phyloP scores from a whole-genome alignment of 2,888 invertebrate species.

The Pantelozetes paolii region DNA sequence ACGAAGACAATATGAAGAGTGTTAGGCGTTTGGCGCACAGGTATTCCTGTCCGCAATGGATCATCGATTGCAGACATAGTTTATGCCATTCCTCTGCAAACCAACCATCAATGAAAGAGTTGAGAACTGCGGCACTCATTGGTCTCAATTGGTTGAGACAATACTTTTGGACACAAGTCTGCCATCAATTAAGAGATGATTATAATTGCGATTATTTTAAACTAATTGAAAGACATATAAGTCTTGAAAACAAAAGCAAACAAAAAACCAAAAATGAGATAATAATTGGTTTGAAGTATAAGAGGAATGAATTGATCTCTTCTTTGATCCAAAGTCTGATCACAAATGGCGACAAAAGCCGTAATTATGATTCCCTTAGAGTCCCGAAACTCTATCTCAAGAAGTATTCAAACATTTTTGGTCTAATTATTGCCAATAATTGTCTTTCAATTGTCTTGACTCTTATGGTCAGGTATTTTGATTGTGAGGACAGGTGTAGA shows the following conservation, averaged over 20 bases:
- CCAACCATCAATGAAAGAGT: conserved; percentile 4
- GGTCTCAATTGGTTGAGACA: conserved; percentile 27
- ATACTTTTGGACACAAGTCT: conserved; percentile 30
- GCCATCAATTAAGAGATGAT: too few relatives aligned
- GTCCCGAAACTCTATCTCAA: conserved; percentile 13
- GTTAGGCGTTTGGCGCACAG: conserved; percentile 22
- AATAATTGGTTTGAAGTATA: not conserved
- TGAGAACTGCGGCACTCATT: conserved; percentile 1
- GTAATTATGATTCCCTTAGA: not conserved
- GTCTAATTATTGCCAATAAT: not conserved
- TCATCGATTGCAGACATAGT: conserved; percentile 22
- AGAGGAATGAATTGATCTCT: not conserved
- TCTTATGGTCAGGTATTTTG: conserved; percentile 9
- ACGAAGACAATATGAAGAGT: conserved; percentile 29
- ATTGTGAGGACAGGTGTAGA: not conserved
- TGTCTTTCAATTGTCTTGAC: not conserved
- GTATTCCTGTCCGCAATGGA: conserved; percentile 33
- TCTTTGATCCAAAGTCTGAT: not conserved
- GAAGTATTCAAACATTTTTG: not conserved
- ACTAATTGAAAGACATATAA: not conserved
- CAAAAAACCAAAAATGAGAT: not conserved
- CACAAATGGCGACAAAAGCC: not conserved
- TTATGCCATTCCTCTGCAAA: not conserved
- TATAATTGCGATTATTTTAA: conserved; percentile 17
- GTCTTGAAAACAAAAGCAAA: not conserved